These are phyloP conservation scores for Cyaniris semiargus DNA, from an alignment of 2,888 invertebrate genomes.

Conservation along the genomic window DNA sequence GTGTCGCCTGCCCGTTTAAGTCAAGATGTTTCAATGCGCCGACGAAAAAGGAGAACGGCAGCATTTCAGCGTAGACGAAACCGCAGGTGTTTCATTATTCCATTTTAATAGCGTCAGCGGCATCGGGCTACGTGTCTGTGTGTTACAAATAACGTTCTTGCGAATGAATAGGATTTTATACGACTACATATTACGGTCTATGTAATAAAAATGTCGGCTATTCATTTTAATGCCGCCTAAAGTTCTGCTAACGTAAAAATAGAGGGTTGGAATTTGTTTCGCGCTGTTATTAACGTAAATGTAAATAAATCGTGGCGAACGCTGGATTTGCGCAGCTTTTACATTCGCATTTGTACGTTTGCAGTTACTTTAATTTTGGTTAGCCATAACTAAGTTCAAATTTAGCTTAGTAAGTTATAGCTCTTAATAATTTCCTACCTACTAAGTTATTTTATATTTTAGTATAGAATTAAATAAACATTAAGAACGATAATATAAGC, in stretches of 20 bases:
- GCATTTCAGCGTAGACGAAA: conserved; percentile 51
- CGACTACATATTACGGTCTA: conserved; percentile 36
- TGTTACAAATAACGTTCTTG: conserved; percentile 41
- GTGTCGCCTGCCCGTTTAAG: conserved; percentile 31
- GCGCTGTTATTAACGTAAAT: conserved; percentile 26
- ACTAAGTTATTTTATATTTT: no score
- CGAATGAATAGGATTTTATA: conserved; percentile 44
- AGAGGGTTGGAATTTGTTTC: conserved; percentile 24
- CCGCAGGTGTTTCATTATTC: conserved; percentile 79
- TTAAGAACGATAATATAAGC: no score
- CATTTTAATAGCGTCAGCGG: conserved; percentile 71
- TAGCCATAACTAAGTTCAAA: not conserved
- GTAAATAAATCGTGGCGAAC: conserved; percentile 4
- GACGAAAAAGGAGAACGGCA: conserved; percentile 34
- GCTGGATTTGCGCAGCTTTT: conserved; percentile 7
- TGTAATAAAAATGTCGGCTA: conserved; percentile 41
- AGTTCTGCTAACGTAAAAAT: conserved; percentile 32
- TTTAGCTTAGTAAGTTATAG: not conserved
- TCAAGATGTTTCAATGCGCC: conserved; percentile 34
- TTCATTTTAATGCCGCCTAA: conserved; percentile 35
- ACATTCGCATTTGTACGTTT: conserved; percentile 19
- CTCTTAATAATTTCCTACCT: no score
- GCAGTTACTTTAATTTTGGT: not conserved
- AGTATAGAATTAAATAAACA: no score
- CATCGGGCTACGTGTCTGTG: conserved; percentile 59